Base-by-base conservation (phyloP, 2,888 invertebrate species). In the Diarsia brunnea region DNA sequence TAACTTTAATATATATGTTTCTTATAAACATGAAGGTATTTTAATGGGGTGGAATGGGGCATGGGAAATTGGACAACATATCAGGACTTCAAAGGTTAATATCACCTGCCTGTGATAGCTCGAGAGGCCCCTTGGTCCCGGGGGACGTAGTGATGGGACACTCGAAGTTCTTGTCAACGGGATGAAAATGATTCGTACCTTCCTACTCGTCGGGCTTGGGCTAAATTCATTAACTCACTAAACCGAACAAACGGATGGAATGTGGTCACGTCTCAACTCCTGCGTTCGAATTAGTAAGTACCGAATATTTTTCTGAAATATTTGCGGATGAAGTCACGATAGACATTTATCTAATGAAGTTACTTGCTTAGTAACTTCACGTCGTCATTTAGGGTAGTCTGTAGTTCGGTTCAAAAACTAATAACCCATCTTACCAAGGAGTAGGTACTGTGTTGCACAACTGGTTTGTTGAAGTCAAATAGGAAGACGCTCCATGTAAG, bases 1-100 rank as follows among this genome's bases (percentile, higher is more conserved):
- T n/a, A 69, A 66, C 19, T 80, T 66, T 66, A 58, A 78, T 73
- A 66, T 73, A 66, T 49, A 79, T 84, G 53, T 79, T 79, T 73
- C 43, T 69, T 61, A 38, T 73, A 68, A 47, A 51, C 55, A 63
- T 69, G 24, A 66, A 61, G 43, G 58, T 70, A 69, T 69, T n/a
- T 65, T 82, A 75, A 81, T 80, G 80, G 60, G 19, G 47, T 78
- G 73, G 65, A 80, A 38, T 51, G 24, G 21, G 51, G 73, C 43
- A 65, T 12, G 31, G 24, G 31, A 21, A 51, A 53, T 60, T 4
- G 51, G 49, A 66, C 51, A 60, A 51, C 53, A 67, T 81, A 66
- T 69, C 14, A n/a, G n/a, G 27, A 58, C 49, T 53, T 78, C 38
- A 78, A 73, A 60, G 49, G 64, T 73, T 58, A 49, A 58, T 64